Evolutionary conservation across 2,113 vertebrate species (phyloP).

Genomic region (Pyrgilauda ruficollis): DNA sequence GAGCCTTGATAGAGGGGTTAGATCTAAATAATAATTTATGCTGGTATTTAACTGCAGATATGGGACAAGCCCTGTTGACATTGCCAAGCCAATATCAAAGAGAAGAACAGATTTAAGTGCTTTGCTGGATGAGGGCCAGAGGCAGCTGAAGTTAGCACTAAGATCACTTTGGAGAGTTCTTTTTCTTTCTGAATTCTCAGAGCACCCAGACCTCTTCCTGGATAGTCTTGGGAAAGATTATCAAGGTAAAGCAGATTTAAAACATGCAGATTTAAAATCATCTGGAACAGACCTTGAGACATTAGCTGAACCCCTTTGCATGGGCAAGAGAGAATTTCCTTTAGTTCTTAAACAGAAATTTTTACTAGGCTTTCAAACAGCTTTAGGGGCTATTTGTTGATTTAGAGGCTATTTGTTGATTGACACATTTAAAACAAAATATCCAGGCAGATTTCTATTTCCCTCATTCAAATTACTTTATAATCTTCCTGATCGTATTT

Average conservation of each 20-base stretch:
- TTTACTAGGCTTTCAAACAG: neutral
- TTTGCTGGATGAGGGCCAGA: constrained; percentile 30
- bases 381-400: neutral
- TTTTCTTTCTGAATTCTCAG: constrained; percentile 12
- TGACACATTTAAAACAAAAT: neutral
- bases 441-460: neutral
- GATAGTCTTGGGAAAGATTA: neutral
- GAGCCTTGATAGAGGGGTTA: neutral
- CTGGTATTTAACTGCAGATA: neutral
- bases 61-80: constrained; percentile 6
- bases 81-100: constrained; percentile 6
- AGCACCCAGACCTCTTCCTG: neutral
- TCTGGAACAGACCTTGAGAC: neutral
- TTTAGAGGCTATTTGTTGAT: neutral
- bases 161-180: neutral
- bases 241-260: neutral
- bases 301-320: neutral
- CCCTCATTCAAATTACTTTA: neutral
- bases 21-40: constrained; percentile 6
- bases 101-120: constrained; percentile 17
- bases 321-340: neutral
- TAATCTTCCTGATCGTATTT: neutral
- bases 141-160: neutral
- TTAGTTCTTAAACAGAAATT: neutral
- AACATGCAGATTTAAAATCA: neutral